Conservation (phyloP, 2,113 vertebrate genomes). For the Bubo blakistoni region DNA sequence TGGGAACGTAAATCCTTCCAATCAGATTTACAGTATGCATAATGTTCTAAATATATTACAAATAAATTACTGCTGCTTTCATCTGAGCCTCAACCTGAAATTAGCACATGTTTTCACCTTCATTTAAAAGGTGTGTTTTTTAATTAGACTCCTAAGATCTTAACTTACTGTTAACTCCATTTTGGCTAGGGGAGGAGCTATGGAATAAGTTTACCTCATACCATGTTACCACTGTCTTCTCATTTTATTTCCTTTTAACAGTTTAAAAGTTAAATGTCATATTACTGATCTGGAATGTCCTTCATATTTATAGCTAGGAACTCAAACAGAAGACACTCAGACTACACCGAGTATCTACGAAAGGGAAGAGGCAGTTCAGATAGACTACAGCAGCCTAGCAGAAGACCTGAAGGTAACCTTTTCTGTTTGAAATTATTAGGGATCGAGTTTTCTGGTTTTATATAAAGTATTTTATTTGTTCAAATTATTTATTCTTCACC, state of each 20-base stretch:
- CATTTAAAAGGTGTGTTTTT: not conserved
- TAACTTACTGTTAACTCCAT: not conserved
- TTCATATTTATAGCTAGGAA: constrained; percentile 72
- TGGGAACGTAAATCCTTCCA: not conserved
- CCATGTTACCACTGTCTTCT: not conserved
- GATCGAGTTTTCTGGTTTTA: not conserved
- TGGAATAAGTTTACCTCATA: not conserved
- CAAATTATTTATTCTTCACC: not conserved
- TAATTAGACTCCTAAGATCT: not conserved
- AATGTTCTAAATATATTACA: not conserved
- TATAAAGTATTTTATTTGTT: not conserved
- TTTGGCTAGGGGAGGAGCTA: not conserved
- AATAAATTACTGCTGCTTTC: not conserved
- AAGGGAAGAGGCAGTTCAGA: constrained; percentile 78
- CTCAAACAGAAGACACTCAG: constrained; percentile 70
- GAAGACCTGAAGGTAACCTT: constrained; percentile 74
- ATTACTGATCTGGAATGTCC: not conserved
- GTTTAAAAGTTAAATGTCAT: not conserved
- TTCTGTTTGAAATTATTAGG: not conserved
- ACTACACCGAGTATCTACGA: constrained; percentile 77
- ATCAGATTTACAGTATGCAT: not conserved
- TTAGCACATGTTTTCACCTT: not conserved
- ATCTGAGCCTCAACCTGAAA: not conserved
- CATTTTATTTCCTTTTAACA: not conserved
- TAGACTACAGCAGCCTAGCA: constrained; percentile 83